Evolutionary conservation across 2,888 invertebrate genomes (phyloP).

Genomic region (Mimachlamys varia): DNA sequence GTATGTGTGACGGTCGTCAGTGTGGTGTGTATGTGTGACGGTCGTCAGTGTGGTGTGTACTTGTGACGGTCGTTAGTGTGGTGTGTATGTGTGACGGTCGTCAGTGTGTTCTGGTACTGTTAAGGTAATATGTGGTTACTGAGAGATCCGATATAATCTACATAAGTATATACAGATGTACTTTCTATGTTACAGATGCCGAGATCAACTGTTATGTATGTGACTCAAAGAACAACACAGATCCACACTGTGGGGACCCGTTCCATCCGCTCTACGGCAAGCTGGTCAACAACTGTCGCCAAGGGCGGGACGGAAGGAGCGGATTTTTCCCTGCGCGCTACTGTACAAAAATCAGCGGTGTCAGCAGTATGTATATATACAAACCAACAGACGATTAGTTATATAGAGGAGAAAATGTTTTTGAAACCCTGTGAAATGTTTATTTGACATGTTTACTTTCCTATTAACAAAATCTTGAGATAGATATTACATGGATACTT

Average conservation of each 20-base stretch:
- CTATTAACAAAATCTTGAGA: too few relatives aligned
- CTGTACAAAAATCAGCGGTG: slow-evolving; percentile 83
- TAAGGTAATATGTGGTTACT: too few relatives aligned
- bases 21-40: slow-evolving; percentile 4
- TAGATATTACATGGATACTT: neutral
- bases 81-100: too few relatives aligned
- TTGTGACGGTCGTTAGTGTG: neutral
- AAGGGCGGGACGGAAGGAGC: slow-evolving; percentile 81
- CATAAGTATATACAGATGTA: too few relatives aligned
- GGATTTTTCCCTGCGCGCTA: slow-evolving; percentile 83
- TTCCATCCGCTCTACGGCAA: slow-evolving; percentile 81
- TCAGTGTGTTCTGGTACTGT: too few relatives aligned
- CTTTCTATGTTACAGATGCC: neutral
- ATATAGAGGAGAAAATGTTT: too few relatives aligned
- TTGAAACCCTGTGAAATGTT: too few relatives aligned
- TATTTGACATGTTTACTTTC: too few relatives aligned
- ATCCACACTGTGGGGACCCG: slow-evolving; percentile 82
- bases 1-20: neutral
- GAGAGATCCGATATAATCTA: too few relatives aligned
- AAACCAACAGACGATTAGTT: too few relatives aligned
- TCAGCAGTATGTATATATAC: slow-evolving; percentile 81
- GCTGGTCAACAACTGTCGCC: slow-evolving; percentile 81
- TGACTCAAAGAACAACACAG: slow-evolving; percentile 82
- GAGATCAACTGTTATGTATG: slow-evolving; percentile 83
- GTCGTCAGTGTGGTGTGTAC: neutral